Conservation (phyloP, 2,888 invertebrate species). For the Actias luna region DNA sequence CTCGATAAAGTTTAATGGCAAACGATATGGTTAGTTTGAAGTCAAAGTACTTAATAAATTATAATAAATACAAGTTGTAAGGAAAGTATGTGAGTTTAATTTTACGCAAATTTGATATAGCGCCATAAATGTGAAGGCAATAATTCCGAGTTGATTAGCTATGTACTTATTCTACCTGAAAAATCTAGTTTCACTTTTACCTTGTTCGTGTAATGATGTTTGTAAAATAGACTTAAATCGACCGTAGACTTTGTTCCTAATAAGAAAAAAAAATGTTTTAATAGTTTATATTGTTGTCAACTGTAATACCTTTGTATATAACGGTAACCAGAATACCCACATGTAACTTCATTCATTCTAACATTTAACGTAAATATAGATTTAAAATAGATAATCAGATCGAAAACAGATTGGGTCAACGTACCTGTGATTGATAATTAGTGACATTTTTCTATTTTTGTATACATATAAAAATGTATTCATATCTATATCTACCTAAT, state of each 20-base stretch:
- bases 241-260: constrained; percentile 30
- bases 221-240: constrained; percentile 42
- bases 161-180: constrained; percentile 13
- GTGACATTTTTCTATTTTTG: too few species aligned
- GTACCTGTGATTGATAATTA: too few species aligned
- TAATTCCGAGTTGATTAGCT: constrained; percentile 35
- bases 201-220: neutral
- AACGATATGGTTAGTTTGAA: constrained; percentile 77
- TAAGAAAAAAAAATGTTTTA: neutral
- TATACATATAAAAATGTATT: too few species aligned
- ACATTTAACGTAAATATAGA: too few species aligned
- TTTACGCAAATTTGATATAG: constrained; percentile 78
- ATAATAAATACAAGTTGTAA: constrained; percentile 66
- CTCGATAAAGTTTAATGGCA: constrained; percentile 74
- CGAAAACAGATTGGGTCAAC: too few species aligned
- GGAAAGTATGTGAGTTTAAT: constrained; percentile 68
- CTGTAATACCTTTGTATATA: neutral
- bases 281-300: neutral
- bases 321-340: too few species aligned
- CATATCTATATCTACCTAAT: too few species aligned
- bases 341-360: too few species aligned
- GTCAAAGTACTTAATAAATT: constrained; percentile 74
- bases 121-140: constrained; percentile 56
- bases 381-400: too few species aligned
- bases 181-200: constrained; percentile 5